These are phyloP conservation scores for Typhlichthys eigenmanni DNA, from an alignment of 2,797 vertebrate genomes.

Conservation along the genomic window DNA sequence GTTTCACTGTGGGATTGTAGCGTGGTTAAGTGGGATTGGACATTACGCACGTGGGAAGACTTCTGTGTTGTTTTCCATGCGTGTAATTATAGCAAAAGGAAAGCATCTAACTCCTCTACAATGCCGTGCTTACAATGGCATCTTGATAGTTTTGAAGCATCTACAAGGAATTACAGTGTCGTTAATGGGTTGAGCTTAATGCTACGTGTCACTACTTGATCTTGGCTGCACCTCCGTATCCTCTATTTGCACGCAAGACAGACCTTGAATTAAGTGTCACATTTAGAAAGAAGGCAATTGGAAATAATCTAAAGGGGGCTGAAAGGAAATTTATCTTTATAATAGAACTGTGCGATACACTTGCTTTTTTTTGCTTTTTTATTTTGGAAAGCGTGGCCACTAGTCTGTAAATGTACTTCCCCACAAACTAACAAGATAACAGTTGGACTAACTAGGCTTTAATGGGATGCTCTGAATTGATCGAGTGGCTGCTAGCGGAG, in stretches of 20 bases:
- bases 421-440: not conserved
- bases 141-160: not conserved
- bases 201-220: constrained; percentile 3
- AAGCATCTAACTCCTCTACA: not conserved
- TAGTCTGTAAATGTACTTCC: not conserved
- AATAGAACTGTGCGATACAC: not conserved
- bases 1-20: not conserved
- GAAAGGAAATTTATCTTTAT: not conserved
- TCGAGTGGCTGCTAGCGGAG: not conserved
- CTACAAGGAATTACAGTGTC: not conserved
- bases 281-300: not conserved
- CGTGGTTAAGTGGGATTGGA: not conserved
- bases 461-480: not conserved
- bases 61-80: not conserved
- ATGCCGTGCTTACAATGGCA: not conserved
- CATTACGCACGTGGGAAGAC: not conserved
- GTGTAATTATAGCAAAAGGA: not conserved
- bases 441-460: not conserved
- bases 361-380: not conserved
- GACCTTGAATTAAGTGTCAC: constrained; percentile 1
- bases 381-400: not conserved
- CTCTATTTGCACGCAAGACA: not conserved
- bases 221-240: constrained; percentile 11
- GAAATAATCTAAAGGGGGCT: not conserved
- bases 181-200: not conserved